These are phyloP conservation scores for Pseudomyrmex gracilis DNA, from an alignment of 1,140 invertebrate species.

Conservation along the genomic window DNA sequence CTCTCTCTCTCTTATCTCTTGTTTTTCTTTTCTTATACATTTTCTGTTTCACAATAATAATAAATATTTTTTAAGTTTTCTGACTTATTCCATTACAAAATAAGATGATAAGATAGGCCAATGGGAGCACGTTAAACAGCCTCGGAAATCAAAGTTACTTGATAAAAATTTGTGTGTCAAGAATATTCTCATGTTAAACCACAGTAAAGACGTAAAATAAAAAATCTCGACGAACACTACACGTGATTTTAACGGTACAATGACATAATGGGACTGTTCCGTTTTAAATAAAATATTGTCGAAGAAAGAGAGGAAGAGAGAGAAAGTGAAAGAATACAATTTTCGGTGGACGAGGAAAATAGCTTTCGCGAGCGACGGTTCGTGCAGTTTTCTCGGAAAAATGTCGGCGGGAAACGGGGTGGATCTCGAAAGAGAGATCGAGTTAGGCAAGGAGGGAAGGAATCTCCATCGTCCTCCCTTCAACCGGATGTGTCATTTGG, in stretches of 20 bases:
- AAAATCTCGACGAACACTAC: neutral
- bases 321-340: slow-evolving; percentile 19
- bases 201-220: too few relatives aligned
- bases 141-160: too few relatives aligned
- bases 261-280: too few relatives aligned
- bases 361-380: neutral
- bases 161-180: too few relatives aligned
- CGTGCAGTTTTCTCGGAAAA: slow-evolving; percentile 36
- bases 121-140: too few relatives aligned
- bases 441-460: neutral
- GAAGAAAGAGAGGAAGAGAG: neutral
- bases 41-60: neutral
- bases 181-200: too few relatives aligned
- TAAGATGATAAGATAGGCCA: neutral
- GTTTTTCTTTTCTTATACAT: neutral
- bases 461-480: slow-evolving; percentile 55
- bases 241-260: neutral
- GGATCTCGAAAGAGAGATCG: slow-evolving; percentile 59
- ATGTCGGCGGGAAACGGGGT: slow-evolving; percentile 54
- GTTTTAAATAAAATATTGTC: too few relatives aligned
- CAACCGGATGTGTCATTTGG: slow-evolving; percentile 77
- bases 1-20: neutral
- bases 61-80: neutral
- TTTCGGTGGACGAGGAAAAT: slow-evolving; percentile 17
- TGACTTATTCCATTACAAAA: neutral